These are phyloP conservation scores for Melanchra persicariae DNA, from an alignment of 2,888 invertebrate species.

Conservation along the genomic window DNA sequence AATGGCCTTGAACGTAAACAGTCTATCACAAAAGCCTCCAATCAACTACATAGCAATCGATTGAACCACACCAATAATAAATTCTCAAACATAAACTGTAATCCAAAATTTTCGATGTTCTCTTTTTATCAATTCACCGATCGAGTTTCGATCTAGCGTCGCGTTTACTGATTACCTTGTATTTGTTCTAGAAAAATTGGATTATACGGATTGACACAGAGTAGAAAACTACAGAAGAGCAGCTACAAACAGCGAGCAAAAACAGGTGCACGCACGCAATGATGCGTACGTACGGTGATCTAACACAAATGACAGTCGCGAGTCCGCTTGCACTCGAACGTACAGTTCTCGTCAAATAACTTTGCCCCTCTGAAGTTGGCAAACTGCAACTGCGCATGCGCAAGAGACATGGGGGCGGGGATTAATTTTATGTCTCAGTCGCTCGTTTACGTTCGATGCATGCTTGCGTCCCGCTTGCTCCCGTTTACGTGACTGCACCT, in stretches of 20 bases:
- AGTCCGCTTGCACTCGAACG: not conserved
- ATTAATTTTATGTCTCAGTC: too few species aligned
- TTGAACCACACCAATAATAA: constrained; percentile 35
- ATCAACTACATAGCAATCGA: constrained; percentile 34
- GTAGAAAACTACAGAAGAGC: not conserved
- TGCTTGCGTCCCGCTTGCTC: too few species aligned
- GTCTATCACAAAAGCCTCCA: not conserved
- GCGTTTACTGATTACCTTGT: constrained; percentile 37
- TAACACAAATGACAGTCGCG: not conserved
- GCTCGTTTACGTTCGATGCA: too few species aligned
- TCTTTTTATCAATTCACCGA: constrained; percentile 27
- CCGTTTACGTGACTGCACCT: too few species aligned
- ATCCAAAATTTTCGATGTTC: constrained; percentile 19
- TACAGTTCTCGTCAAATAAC: too few species aligned
- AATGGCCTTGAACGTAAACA: not conserved
- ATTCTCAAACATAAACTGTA: constrained; percentile 25
- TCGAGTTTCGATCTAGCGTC: constrained; percentile 25
- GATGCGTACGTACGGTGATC: too few species aligned
- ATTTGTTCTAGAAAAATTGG: constrained; percentile 49
- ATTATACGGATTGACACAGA: constrained; percentile 11
- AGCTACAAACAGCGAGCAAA: not conserved
- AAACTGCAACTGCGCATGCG: too few species aligned
- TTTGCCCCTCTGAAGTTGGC: too few species aligned
- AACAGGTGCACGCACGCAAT: not conserved
- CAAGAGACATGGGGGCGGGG: too few species aligned